Percentiles rank a stretch among this genome's conserved stretches.
Evolutionary conservation across 2,113 vertebrate genomes (phyloP).

Genomic region (Rousettus leschenaultii): DNA sequence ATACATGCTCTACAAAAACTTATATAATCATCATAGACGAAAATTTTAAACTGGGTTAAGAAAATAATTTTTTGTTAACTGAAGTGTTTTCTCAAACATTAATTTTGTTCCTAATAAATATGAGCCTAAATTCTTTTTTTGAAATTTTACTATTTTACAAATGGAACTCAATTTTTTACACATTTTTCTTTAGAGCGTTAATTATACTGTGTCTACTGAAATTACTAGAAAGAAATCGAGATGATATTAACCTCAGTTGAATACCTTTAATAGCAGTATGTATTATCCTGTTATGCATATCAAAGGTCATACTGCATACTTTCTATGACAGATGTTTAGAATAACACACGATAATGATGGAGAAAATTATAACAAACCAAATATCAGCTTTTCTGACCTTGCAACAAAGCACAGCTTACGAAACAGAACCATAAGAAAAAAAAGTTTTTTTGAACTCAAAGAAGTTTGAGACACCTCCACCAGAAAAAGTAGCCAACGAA

Average conservation of each 20-base stretch:
- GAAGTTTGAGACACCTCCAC: background rate
- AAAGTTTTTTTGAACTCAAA: slow-evolving; percentile 17
- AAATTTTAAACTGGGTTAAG: background rate
- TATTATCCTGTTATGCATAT: background rate
- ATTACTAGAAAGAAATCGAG: slow-evolving; percentile 3
- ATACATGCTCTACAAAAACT: background rate
- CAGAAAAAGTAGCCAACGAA: background rate
- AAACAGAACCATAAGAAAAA: background rate
- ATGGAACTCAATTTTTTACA: background rate
- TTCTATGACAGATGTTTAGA: background rate
- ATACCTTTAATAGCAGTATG: background rate
- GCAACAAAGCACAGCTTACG: background rate
- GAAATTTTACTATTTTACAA: slow-evolving; percentile 17
- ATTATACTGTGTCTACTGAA: background rate
- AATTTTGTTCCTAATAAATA: background rate
- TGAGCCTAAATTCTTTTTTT: background rate
- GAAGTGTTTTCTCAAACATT: background rate
- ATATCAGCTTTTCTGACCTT: background rate
- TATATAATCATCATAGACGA: background rate
- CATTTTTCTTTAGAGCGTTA: background rate
- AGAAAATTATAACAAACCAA: slow-evolving; percentile 12
- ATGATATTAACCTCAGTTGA: background rate
- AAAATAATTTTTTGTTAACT: background rate
- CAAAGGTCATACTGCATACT: background rate
- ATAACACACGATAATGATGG: background rate